phyloP scores from a whole-genome alignment of 2,888 invertebrate species.

The Drosophila niveifrons region DNA sequence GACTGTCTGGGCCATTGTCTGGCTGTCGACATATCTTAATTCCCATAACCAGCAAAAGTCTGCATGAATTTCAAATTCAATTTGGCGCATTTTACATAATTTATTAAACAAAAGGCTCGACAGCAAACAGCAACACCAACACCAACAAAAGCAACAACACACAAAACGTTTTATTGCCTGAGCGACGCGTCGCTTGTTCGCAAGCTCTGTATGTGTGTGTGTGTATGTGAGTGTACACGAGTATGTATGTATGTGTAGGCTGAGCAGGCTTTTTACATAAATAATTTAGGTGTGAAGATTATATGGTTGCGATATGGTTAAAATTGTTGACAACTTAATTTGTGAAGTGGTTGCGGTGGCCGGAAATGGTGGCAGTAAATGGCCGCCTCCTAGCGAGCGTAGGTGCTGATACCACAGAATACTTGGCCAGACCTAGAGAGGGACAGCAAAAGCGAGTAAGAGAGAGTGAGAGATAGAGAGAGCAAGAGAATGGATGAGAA shows the following conservation, averaged over 20 bases:
- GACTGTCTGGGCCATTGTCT: slow-evolving; percentile 24
- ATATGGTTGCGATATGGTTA: slow-evolving; percentile 75
- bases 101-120: slow-evolving; percentile 80
- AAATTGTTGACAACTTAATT: slow-evolving; percentile 82
- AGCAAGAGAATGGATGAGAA: not conserved
- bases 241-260: slow-evolving; percentile 27
- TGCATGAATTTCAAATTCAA: slow-evolving; percentile 82
- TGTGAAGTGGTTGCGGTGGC: slow-evolving; percentile 71
- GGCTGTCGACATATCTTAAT: slow-evolving; percentile 74
- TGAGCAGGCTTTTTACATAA: slow-evolving; percentile 66
- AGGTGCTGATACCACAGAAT: slow-evolving; percentile 47
- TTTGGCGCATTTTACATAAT: slow-evolving; percentile 81
- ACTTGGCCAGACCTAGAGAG: slow-evolving; percentile 26
- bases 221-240: slow-evolving; percentile 24
- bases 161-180: slow-evolving; percentile 76
- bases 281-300: slow-evolving; percentile 82
- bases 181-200: slow-evolving; percentile 38
- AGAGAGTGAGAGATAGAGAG: not conserved
- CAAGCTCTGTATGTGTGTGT: slow-evolving; percentile 32
- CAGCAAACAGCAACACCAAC: slow-evolving; percentile 42
- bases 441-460: not conserved
- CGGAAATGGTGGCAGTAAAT: slow-evolving; percentile 57
- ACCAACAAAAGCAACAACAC: slow-evolving; percentile 29
- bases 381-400: slow-evolving; percentile 38
- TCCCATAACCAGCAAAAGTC: slow-evolving; percentile 79